phyloP scores from a whole-genome alignment of 2,888 invertebrate species.

The Latheticus oryzae region DNA sequence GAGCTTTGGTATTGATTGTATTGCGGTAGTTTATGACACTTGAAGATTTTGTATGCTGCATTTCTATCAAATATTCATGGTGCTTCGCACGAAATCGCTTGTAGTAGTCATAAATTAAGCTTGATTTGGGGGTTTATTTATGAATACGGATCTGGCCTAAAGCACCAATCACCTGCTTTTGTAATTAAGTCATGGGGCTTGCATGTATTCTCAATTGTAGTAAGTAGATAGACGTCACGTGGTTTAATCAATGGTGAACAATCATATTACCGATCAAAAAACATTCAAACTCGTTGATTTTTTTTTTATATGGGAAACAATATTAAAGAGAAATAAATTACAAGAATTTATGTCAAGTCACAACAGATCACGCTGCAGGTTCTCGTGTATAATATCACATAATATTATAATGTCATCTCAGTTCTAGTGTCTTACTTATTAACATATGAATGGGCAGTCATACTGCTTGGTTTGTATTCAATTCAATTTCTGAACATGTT shows the following conservation, averaged over 20 bases:
- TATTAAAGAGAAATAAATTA: neutral
- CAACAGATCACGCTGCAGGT: slow-evolving; percentile 23
- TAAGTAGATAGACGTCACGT: slow-evolving; percentile 5
- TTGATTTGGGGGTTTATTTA: slow-evolving; percentile 21
- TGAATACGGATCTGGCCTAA: slow-evolving; percentile 12
- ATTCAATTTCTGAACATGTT: slow-evolving; percentile 52
- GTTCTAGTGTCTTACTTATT: slow-evolving; percentile 45
- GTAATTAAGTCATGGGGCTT: slow-evolving; percentile 20
- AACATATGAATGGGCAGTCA: slow-evolving; percentile 51
- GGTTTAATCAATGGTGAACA: slow-evolving; percentile 6
- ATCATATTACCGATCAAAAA: too few relatives aligned
- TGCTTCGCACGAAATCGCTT: neutral
- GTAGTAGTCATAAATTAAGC: slow-evolving; percentile 15
- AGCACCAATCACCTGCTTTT: slow-evolving; percentile 22
- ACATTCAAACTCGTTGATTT: too few relatives aligned
- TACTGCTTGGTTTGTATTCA: slow-evolving; percentile 46
- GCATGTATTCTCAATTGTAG: slow-evolving; percentile 6
- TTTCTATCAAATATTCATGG: neutral
- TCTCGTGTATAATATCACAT: slow-evolving; percentile 29
- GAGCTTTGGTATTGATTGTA: slow-evolving; percentile 33
- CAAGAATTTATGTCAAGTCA: slow-evolving; percentile 16
- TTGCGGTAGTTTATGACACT: slow-evolving; percentile 35
- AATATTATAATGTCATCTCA: slow-evolving; percentile 41
- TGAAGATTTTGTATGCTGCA: slow-evolving; percentile 22
- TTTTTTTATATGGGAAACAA: too few relatives aligned